Base-by-base conservation (phyloP, 1,140 invertebrate species). In the Lepidurus arcticus region DNA sequence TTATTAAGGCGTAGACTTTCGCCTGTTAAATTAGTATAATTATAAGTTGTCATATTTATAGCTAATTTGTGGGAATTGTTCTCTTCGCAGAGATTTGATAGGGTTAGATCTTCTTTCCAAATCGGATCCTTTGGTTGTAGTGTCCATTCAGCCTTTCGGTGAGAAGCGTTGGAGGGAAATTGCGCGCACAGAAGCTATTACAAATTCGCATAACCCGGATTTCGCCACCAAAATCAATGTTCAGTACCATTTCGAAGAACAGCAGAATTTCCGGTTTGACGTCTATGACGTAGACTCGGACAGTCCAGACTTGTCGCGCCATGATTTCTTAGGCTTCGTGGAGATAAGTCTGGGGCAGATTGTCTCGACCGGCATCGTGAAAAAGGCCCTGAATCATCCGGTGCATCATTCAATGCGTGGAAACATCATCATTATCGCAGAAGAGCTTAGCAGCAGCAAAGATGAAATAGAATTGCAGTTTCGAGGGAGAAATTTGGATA, bases 21-120 rank as follows among this genome's bases (percentile, higher is more conserved):
- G 26, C 26, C 26, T 26, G 26, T 26, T 26, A n/a, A n/a, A 26
- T 26, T 26, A 26, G 26, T 26, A 26, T 1, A 26, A 26, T 26
- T 26, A 26, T 26, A 26, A 26, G 26, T 26, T 26, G 26, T 34
- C 34, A 4, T 4, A 34, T 34, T 34, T 34, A 4, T 34, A 26
- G 26, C 26, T 2, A 34, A 34, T 4, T 34, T 34, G 3, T 34
- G 34, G 34, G 34, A 4, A 34, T 79, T 53, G 26, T 78, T 79
- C 79, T 81, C 80, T 83, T 82, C 85, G 83, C 82, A 88, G 88
- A 79, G 85, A 87, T 81, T 83, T 91, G 16, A 78, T 85, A n/a
- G 88, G 90, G 80, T 87, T 86, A 44, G 90, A 91, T 84, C 82
- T 88, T n/a, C 83, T 89, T 24, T 90, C 89, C 1, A 90, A 90